Evolutionary conservation across 2,113 vertebrate species (phyloP).

Genomic region (Chascanopsetta lugubris): DNA sequence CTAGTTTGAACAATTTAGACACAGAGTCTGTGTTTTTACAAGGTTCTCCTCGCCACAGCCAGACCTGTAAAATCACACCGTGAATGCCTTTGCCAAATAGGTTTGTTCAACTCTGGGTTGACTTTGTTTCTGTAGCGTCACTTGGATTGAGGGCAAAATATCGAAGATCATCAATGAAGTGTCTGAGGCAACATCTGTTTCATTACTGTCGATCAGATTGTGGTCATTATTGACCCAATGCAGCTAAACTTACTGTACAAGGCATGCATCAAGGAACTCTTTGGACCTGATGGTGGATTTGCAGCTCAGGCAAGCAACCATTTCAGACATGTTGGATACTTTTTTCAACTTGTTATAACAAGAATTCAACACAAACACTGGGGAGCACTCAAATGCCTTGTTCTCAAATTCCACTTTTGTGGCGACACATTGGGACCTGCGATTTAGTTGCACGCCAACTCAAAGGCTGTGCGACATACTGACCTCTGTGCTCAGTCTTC

Average conservation of each 20-base stretch:
- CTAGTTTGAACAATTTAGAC: not conserved
- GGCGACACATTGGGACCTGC: not conserved
- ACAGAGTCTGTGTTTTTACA: slow-evolving; percentile 7
- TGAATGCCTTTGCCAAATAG: slow-evolving; percentile 1
- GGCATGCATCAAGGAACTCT: not conserved
- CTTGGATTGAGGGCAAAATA: not conserved
- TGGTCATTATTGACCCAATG: too few relatives aligned
- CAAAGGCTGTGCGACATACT: too few relatives aligned
- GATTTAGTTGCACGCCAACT: not conserved
- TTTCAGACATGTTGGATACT: not conserved
- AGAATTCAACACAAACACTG: not conserved
- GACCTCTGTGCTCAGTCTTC: not conserved
- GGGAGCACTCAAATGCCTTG: not conserved
- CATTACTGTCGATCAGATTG: too few relatives aligned
- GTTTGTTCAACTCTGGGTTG: not conserved
- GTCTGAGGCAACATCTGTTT: not conserved
- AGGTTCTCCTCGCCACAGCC: not conserved
- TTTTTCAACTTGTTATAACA: not conserved
- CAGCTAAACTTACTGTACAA: too few relatives aligned
- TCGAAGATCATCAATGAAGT: not conserved
- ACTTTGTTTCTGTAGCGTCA: not conserved
- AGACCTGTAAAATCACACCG: slow-evolving; percentile 1
- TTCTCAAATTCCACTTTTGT: not conserved
- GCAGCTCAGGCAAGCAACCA: not conserved
- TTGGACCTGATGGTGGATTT: not conserved